These are phyloP conservation scores for Coilia nasus DNA, from an alignment of 2,797 vertebrate species.

Conservation along the genomic window DNA sequence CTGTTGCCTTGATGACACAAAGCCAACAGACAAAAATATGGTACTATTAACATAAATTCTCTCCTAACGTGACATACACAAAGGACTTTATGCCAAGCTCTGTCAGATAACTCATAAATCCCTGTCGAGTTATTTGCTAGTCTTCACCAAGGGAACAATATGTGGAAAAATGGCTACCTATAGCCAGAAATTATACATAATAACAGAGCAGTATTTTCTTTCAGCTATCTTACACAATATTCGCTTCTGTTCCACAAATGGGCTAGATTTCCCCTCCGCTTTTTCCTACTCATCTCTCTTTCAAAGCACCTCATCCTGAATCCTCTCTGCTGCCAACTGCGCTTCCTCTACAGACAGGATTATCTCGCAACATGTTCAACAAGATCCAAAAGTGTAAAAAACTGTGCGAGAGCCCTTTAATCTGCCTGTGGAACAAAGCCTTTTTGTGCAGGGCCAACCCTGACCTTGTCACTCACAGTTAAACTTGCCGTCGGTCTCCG, in stretches of 20 bases:
- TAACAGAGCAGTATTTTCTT: not conserved
- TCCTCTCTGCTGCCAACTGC: constrained; percentile 64
- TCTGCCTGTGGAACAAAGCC: constrained; percentile 93
- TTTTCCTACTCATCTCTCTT: constrained; percentile 22
- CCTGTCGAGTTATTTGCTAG: not conserved
- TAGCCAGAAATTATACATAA: constrained; percentile 1
- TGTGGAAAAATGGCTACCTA: constrained; percentile 2
- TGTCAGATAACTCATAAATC: constrained; percentile 28
- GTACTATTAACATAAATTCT: constrained; percentile 44
- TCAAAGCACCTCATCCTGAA: not conserved
- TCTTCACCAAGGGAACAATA: not conserved
- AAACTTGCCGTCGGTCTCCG: constrained; percentile 86
- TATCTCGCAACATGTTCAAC: constrained; percentile 91
- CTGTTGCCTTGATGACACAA: constrained; percentile 53
- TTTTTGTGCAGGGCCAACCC: constrained; percentile 82
- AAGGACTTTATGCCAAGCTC: constrained; percentile 15
- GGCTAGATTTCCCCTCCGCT: not conserved
- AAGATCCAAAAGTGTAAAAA: constrained; percentile 94
- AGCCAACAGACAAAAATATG: constrained; percentile 53
- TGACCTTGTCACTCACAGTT: constrained; percentile 97
- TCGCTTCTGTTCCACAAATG: not conserved
- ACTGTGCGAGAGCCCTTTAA: constrained; percentile 92
- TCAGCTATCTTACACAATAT: not conserved
- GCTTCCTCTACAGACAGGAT: constrained; percentile 80
- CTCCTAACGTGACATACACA: constrained; percentile 41